Conservation (phyloP, 1,140 invertebrate genomes). For the Hydropsyche tenuis region DNA sequence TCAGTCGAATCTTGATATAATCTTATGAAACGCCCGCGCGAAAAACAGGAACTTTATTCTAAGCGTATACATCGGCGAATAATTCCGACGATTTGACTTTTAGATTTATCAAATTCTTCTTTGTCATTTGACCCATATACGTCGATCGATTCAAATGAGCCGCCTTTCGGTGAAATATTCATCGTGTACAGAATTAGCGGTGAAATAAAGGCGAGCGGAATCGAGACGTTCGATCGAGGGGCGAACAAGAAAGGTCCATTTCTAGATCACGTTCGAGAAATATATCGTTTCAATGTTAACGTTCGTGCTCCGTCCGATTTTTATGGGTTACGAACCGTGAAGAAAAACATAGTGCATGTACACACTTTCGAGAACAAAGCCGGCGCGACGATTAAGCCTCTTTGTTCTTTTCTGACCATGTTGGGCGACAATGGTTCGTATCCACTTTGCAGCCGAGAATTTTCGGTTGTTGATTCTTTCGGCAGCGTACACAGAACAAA, state of each 20-base stretch:
- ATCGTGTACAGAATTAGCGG: background rate
- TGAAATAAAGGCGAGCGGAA: background rate
- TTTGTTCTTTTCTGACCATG: slow-evolving; percentile 15
- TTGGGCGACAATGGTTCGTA: slow-evolving; percentile 14
- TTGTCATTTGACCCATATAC: slow-evolving; percentile 37
- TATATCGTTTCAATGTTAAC: background rate
- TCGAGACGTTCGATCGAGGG: too few relatives aligned
- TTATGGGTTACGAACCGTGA: slow-evolving; percentile 18
- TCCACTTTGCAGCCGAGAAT: background rate
- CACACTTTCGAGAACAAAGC: background rate
- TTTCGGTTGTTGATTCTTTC: background rate
- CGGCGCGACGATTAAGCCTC: slow-evolving; percentile 13
- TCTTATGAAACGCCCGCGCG: background rate
- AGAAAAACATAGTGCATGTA: slow-evolving; percentile 11
- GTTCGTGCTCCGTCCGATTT: background rate
- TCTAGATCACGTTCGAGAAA: background rate
- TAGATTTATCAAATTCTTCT: slow-evolving; percentile 21
- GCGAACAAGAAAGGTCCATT: too few relatives aligned
- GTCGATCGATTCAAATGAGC: slow-evolving; percentile 11
- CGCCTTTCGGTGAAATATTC: background rate
- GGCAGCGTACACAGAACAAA: background rate
- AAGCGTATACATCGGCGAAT: slow-evolving; percentile 14
- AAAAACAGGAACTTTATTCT: slow-evolving; percentile 7
- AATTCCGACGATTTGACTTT: slow-evolving; percentile 24
- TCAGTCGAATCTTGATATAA: too few relatives aligned